Conservation (phyloP, 2,888 invertebrate species). For the Biston betularia region DNA sequence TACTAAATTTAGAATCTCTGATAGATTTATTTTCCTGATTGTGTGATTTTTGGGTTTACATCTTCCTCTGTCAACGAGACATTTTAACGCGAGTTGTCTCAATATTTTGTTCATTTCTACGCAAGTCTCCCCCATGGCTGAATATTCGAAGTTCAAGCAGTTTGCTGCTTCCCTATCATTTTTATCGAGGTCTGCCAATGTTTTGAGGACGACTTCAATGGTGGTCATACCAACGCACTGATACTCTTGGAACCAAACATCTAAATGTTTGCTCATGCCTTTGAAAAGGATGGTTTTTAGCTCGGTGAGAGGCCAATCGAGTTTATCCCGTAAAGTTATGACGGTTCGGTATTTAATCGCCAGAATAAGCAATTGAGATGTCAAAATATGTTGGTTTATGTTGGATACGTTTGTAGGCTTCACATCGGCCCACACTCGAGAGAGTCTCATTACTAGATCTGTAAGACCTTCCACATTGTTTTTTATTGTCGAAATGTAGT, state of each 20-base stretch:
- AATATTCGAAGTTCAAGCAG: conserved; percentile 89
- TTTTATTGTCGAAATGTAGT: conserved; percentile 83
- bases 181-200: conserved; percentile 73
- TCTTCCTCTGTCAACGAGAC: conserved; percentile 62
- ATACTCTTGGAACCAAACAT: conserved; percentile 86
- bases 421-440: conserved; percentile 90
- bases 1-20: conserved; percentile 61
- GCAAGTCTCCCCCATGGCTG: conserved; percentile 79
- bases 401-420: conserved; percentile 87
- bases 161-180: conserved; percentile 70
- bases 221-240: conserved; percentile 91
- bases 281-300: conserved; percentile 85
- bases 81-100: conserved; percentile 67
- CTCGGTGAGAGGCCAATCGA: conserved; percentile 61
- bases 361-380: conserved; percentile 88
- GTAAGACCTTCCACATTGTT: conserved; percentile 58
- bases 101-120: conserved; percentile 81
- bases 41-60: conserved; percentile 49
- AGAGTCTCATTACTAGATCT: conserved; percentile 83
- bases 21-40: conserved; percentile 58
- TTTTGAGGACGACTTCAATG: conserved; percentile 88
- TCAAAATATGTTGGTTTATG: conserved; percentile 89
- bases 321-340: conserved; percentile 59
- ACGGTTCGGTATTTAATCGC: conserved; percentile 80
- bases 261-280: conserved; percentile 90